These are phyloP conservation scores for Puma concolor DNA, from an alignment of 2,113 vertebrate species.

Conservation along the genomic window DNA sequence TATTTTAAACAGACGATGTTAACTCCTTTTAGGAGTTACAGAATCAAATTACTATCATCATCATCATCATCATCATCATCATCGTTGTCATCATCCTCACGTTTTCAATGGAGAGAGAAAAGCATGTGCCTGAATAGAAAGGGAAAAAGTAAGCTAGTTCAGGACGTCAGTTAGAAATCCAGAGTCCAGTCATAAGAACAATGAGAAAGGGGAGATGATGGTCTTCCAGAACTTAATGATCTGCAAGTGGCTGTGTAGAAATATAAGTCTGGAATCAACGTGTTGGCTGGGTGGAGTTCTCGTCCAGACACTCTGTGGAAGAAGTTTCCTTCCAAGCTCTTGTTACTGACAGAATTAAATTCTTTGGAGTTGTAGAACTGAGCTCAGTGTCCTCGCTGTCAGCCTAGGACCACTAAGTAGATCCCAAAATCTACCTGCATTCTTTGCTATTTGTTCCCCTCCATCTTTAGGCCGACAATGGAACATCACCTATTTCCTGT, in stretches of 20 bases:
- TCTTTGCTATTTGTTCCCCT: background rate
- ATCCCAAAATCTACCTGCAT: background rate
- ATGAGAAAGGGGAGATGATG: background rate
- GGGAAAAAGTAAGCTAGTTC: background rate
- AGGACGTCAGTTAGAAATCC: background rate
- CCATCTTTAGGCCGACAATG: background rate
- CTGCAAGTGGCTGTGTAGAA: background rate
- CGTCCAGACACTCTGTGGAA: background rate
- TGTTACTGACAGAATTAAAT: background rate
- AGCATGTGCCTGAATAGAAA: background rate
- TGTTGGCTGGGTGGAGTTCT: background rate
- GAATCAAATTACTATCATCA: background rate
- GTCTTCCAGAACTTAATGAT: background rate
- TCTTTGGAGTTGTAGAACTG: background rate
- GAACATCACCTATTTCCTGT: background rate
- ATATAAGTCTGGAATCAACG: background rate
- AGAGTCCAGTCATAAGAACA: background rate
- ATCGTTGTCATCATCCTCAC: background rate
- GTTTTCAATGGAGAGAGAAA: background rate
- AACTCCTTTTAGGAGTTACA: no score
- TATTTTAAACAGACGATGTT: no score
- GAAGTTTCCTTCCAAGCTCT: background rate
- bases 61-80: no score
- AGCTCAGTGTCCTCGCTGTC: background rate
- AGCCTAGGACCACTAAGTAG: background rate